phyloP scores from a whole-genome alignment of 2,888 invertebrate species.

The Brachyptera risi region DNA sequence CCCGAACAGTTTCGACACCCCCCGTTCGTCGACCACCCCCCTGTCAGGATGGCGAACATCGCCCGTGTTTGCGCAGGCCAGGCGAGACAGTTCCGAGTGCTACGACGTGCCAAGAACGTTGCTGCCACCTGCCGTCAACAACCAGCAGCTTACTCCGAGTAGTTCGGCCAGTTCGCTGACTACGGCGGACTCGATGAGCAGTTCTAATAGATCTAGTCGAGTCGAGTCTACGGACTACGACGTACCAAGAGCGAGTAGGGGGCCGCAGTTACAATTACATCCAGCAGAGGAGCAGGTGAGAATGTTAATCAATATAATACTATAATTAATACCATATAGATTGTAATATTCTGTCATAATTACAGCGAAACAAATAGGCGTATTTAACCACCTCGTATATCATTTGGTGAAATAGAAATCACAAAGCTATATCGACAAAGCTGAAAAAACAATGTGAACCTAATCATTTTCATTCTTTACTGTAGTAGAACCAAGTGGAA shows the following conservation, averaged over 20 bases:
- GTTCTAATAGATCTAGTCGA: constrained; percentile 51
- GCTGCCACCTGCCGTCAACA: constrained; percentile 42
- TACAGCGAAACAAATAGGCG: too few relatives aligned
- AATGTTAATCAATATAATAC: neutral
- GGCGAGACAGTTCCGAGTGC: constrained; percentile 43
- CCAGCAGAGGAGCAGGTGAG: constrained; percentile 32
- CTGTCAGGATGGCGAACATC: constrained; percentile 43
- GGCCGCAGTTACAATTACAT: constrained; percentile 34
- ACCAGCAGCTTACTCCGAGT: constrained; percentile 59
- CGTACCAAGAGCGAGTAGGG: constrained; percentile 48
- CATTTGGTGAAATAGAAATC: too few relatives aligned
- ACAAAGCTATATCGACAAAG: too few relatives aligned
- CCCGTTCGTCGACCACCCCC: constrained; percentile 17
- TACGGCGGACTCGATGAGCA: constrained; percentile 55
- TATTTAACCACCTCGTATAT: too few relatives aligned
- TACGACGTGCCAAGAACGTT: constrained; percentile 64
- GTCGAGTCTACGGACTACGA: constrained; percentile 66
- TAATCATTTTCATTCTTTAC: too few relatives aligned
- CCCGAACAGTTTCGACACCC: constrained; percentile 36
- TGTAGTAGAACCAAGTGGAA: too few relatives aligned
- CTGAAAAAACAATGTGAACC: too few relatives aligned
- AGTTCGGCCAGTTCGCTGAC: constrained; percentile 63
- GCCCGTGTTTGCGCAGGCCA: constrained; percentile 40
- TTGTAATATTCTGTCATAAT: too few relatives aligned
- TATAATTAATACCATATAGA: neutral